Evolutionary conservation across 2,888 invertebrate species (phyloP), one percentile per base, ranked within the genome.

Genomic region (Oconnorella tubifera): DNA sequence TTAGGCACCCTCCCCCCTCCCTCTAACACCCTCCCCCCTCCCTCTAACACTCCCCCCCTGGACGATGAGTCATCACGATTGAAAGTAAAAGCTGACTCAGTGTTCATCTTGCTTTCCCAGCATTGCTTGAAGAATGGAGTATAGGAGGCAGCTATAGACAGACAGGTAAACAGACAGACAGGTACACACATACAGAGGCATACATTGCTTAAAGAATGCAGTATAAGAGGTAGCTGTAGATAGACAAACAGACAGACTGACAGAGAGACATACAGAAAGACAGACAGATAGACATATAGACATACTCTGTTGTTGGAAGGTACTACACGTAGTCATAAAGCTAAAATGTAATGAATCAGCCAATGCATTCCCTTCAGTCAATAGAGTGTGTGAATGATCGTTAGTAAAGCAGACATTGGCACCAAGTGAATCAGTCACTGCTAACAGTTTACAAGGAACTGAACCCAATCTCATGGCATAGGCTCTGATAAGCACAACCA

Each of bases 111-210:
- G 75, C 92, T 90, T 81, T 94, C 93, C 94, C 93, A 95, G 28
- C 92, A 94, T 82, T 93, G 93, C 81, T 93, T 92, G 85, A 96
- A 91, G 85, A 96, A 96, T 56, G 94, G 93, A 56, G 91, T 92
- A 83, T 92, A 96, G 83, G 93, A 92, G 33, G 93, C 92, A 77
- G 92, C 92, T 92, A 83, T 1, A 4, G 14, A n/a, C n/a, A n/a
- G n/a, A n/a, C n/a, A n/a, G n/a, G n/a, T n/a, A n/a, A n/a, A n/a
- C n/a, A n/a, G n/a, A n/a, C n/a, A n/a, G n/a, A n/a, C n/a, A n/a
- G n/a, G n/a, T n/a, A n/a, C n/a, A n/a, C n/a, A n/a, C n/a, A n/a
- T n/a, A n/a, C n/a, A n/a, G n/a, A 61, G 23, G 19, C 19, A 32
- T 10, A 10, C 57, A 57, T 28, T 19, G n/a, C n/a, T n/a, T n/a